Evolutionary conservation across 2,797 vertebrate genomes (phyloP).

Genomic region (Halcyon leucocephala): DNA sequence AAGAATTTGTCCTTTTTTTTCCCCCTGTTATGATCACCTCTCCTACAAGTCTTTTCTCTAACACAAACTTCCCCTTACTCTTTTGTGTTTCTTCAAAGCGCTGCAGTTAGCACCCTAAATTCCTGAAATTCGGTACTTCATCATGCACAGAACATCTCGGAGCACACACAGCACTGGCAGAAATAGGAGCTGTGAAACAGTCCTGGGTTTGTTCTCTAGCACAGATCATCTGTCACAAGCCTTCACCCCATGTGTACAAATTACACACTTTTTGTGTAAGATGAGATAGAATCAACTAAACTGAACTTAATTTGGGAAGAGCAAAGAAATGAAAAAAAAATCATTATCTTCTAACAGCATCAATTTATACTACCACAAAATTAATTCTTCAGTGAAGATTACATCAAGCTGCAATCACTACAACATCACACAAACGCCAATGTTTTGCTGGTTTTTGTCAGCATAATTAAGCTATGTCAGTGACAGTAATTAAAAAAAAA

Average conservation of each 20-base stretch:
- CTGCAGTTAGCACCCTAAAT: neutral
- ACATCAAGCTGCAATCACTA: neutral
- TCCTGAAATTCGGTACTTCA: neutral
- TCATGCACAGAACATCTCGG: neutral
- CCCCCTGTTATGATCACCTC: neutral
- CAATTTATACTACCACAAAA: neutral
- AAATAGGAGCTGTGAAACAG: neutral
- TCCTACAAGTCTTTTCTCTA: neutral
- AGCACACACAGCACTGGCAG: neutral
- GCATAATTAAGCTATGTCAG: neutral
- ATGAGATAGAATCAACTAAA: neutral
- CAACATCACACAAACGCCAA: neutral
- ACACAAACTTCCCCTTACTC: neutral
- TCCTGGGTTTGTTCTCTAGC: neutral
- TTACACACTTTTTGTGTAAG: neutral
- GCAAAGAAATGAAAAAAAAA: rapidly evolving
- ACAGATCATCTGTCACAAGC: neutral
- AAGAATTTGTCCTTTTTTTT: neutral
- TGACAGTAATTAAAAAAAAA: rapidly evolving
- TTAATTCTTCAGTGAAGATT: neutral
- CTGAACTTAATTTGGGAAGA: neutral
- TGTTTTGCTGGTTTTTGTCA: neutral
- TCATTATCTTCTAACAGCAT: neutral
- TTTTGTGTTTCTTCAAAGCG: neutral
- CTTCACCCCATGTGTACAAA: neutral